Conservation (phyloP, 2,113 vertebrate species). For the Ornithorhynchus anatinus region DNA sequence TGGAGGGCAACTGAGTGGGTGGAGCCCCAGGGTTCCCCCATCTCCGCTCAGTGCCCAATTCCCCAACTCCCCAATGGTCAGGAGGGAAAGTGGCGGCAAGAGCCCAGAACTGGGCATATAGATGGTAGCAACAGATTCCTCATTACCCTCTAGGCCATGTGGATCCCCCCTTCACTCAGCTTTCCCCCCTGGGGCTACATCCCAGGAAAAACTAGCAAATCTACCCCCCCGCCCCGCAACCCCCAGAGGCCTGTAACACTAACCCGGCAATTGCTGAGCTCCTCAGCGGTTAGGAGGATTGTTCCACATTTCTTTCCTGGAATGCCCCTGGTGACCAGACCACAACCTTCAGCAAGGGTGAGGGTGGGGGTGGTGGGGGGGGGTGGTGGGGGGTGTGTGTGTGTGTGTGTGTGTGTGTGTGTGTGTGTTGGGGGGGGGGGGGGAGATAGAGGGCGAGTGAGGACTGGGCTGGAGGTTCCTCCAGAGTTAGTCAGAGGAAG, state of each 20-base stretch:
- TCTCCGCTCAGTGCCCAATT: background rate
- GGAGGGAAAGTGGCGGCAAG: background rate
- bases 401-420: background rate
- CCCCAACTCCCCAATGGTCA: background rate
- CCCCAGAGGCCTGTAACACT: conserved; percentile 36
- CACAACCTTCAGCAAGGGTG: background rate
- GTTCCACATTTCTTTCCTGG: conserved; percentile 83
- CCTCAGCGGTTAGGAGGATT: conserved; percentile 79
- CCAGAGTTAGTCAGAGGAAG: no score
- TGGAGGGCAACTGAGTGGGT: background rate
- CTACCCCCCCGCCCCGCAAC: no score
- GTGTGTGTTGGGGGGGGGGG: background rate
- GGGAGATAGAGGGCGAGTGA: background rate
- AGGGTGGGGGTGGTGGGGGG: background rate
- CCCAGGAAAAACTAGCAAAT: no score
- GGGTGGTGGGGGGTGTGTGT: no score
- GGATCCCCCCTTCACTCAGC: no score
- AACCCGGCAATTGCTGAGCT: conserved; percentile 85
- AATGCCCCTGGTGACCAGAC: conserved; percentile 68
- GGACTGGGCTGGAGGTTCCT: background rate
- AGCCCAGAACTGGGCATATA: background rate
- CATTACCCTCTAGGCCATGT: no score
- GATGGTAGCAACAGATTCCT: no score
- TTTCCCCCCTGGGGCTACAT: no score
- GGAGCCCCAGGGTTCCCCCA: no score